Base-by-base conservation (phyloP, 2,113 vertebrate genomes). In the Phoenicopterus ruber region DNA sequence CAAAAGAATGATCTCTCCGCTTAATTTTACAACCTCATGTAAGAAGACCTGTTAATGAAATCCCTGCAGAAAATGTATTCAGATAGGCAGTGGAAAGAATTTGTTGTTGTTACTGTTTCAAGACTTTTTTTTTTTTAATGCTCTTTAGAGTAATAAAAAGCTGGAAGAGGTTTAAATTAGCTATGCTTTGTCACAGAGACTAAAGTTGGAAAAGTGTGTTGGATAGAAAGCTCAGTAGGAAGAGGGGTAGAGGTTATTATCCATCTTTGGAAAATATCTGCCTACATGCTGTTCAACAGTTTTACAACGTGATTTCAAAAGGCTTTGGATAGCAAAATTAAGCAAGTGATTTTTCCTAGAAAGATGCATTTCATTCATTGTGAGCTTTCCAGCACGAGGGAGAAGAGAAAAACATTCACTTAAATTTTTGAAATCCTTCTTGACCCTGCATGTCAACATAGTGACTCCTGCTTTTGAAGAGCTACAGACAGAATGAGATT, bases 331-430 rank as follows among this genome's bases (percentile, higher is more conserved):
- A 62, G 54, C 62, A 82, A 69, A 90, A 49, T 58, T 25, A 58
- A 81, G 34, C 25, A 44, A 77, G 31, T 70, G 40, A 7, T 79
- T 91, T 95, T 94, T 94, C 84, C 89, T 94, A 90, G 87, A 92
- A 59, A 82, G 57, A 21, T 90, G 34, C 10, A 10, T 90, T 95
- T 91, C 12, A 38, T 90, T 31, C 9, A 2, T 28, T 82, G 36
- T 69, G 57, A 93, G 62, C 52, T 91, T 95, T 77, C 73, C 32
- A 87, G 4, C 12, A 32, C 13, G 38, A 69, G 9, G 49, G 54
- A 80, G 44, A 59, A 42, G 36, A 86, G 59, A 78, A 90, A 71
- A 94, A 58, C 21, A 21, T 19, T 52, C 31, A 17, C 26, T 50
- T 54, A n/a, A 42, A 16, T 67, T 47, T 82, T 65, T 42, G 0